Evolutionary conservation across 1,140 invertebrate genomes (phyloP).

Genomic region (Caenorhabditis tropicalis): DNA sequence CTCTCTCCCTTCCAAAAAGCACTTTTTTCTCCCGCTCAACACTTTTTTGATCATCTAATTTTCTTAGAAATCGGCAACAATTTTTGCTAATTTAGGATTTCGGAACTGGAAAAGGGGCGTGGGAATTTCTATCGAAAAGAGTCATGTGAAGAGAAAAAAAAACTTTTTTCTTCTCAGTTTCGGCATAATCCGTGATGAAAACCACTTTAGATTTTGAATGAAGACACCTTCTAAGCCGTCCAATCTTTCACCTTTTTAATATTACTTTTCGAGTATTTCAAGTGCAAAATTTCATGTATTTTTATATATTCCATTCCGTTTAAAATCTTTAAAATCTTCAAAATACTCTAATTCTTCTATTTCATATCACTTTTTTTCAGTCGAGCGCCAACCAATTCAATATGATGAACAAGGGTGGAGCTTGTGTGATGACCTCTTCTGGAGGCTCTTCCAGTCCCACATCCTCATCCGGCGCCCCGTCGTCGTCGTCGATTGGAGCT

Average conservation of each 20-base stretch:
- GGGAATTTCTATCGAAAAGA: neutral
- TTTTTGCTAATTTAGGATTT: neutral
- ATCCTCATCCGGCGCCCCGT: constrained; percentile 12
- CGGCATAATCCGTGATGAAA: neutral
- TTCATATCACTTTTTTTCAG: neutral
- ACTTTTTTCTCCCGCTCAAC: neutral
- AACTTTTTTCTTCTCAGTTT: neutral
- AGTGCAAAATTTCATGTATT: neutral
- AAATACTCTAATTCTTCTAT: neutral
- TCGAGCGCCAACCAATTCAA: constrained; percentile 7
- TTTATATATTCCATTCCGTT: neutral
- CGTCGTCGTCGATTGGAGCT: neutral
- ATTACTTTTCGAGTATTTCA: neutral
- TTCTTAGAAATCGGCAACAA: neutral
- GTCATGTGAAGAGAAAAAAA: neutral
- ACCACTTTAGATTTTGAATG: neutral
- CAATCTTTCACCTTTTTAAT: constrained; percentile 24
- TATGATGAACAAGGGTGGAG: neutral
- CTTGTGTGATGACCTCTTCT: constrained; percentile 3
- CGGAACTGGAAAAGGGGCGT: neutral
- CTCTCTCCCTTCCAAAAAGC: no score
- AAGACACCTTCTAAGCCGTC: constrained; percentile 11
- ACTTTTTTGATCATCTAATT: neutral
- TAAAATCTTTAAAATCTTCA: no score
- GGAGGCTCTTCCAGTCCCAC: constrained; percentile 10